Evolutionary conservation across 1,140 invertebrate species (phyloP), one percentile per base, ranked within the genome.

Genomic region (Tyrophagus putrescentiae): DNA sequence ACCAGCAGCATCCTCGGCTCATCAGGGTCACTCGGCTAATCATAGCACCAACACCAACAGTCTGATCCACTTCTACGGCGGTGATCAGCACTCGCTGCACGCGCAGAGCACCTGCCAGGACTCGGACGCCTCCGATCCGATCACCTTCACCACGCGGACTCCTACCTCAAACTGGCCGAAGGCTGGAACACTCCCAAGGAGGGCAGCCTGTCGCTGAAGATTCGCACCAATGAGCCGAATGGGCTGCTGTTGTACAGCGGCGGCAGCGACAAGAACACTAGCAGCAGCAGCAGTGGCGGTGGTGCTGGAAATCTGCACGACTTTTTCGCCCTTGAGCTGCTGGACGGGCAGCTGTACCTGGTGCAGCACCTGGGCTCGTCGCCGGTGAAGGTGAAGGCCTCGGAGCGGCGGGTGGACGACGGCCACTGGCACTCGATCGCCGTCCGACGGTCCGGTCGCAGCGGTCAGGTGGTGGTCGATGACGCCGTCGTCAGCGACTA

Each of bases 301-400:
- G 7, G 7, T 9, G 18, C 18, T 50, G 7, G 7, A 0, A 59
- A 70, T 1, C 75, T 89, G 82, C 79, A 82, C 45, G 89, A 95
- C 70, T 79, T 93, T 44, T 91, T 97, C 69, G 90, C 90, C 9
- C 82, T 98, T 64, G 93, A 98, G 72, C 77, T 97, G 62, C 78
- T 95, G 36, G 87, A 88, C 63, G 91, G 92, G 0, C 85, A 95
- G 68, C 79, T 97, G 50, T 94, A 88, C 70, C 79, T 95, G 16
- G 84, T 95, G 64, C 74, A 92, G 57, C 87, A 95, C 70, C 75
- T 96, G 18, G 92, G 92, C 0, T 88, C 87, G n/a, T 92, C 91
- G 0, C 78, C 84, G 4, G 79, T 87, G 0, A 84, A 89, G 68
- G 81, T 92, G 13, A 79, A 86, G 66, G 84, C 85, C 0, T 89